A percentile compares a stretch with the other conserved stretches of the same genome.
These are phyloP conservation scores for Polypedilum pembai DNA, from an alignment of 1,140 invertebrate genomes.

Conservation along the genomic window DNA sequence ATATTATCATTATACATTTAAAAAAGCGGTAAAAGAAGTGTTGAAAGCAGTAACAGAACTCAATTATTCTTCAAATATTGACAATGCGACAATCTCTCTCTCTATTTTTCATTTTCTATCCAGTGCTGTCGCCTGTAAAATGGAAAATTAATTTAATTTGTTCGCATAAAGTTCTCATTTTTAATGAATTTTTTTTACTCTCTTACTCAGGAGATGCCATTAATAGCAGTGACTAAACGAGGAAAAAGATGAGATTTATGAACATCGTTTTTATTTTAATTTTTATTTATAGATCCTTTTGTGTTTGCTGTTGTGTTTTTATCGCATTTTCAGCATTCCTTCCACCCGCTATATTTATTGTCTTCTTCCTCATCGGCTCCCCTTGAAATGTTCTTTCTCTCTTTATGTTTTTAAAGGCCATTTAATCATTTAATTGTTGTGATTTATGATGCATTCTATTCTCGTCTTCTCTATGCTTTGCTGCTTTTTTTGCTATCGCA, in stretches of 20 bases:
- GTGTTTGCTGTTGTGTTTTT: conserved; percentile 6
- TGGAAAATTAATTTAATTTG: conserved; percentile 14
- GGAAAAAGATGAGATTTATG: conserved; percentile 23
- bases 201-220: background rate
- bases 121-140: background rate
- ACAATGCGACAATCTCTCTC: background rate
- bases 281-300: conserved; percentile 27
- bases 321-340: conserved; percentile 26
- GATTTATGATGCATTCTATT: conserved; percentile 23
- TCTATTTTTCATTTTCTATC: background rate
- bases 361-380: background rate
- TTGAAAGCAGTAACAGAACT: background rate
- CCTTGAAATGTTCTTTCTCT: background rate
- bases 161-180: background rate
- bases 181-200: background rate
- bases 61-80: conserved; percentile 8
- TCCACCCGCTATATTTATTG: background rate
- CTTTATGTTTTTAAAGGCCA: conserved; percentile 15
- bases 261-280: conserved; percentile 26
- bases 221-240: background rate
- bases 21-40: too few relatives aligned
- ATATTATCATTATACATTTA: too few relatives aligned
- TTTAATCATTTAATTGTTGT: conserved; percentile 27
- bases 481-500: background rate
- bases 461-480: background rate